A percentile compares a stretch with the other conserved stretches of the same genome.
These are phyloP conservation scores for Zaprionus taronus DNA, from an alignment of 1,140 invertebrate species.

Conservation along the genomic window DNA sequence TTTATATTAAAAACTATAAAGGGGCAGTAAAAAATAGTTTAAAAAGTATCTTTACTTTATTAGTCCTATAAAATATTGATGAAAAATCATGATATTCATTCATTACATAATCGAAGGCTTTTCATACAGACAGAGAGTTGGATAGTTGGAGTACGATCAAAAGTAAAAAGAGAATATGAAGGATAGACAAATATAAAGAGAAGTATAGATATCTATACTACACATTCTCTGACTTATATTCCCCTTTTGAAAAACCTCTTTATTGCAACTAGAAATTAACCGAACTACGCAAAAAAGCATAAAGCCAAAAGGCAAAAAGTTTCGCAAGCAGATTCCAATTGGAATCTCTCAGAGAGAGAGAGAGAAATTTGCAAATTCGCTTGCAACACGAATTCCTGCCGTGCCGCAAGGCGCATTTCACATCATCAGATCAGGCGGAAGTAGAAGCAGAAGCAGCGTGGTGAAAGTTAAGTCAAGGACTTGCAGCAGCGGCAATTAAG, in stretches of 20 bases:
- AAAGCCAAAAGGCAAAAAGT: not conserved
- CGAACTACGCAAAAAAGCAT: not conserved
- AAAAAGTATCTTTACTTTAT: too few relatives aligned
- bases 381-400: conserved; percentile 5
- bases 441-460: not conserved
- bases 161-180: too few relatives aligned
- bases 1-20: too few relatives aligned
- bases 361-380: not conserved
- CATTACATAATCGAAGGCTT: too few relatives aligned
- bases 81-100: too few relatives aligned
- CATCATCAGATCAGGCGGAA: not conserved
- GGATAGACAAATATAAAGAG: too few relatives aligned
- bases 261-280: not conserved
- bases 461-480: conserved; percentile 1
- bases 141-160: too few relatives aligned
- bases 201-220: too few relatives aligned
- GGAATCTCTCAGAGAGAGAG: not conserved
- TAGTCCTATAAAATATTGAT: too few relatives aligned
- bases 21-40: too few relatives aligned
- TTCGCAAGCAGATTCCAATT: not conserved
- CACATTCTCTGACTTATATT: too few relatives aligned
- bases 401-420: conserved; percentile 2
- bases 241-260: not conserved
- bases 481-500: conserved; percentile 8
- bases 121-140: too few relatives aligned